Base-by-base conservation (phyloP, 2,888 invertebrate genomes). In the Ectobius pallidus region DNA sequence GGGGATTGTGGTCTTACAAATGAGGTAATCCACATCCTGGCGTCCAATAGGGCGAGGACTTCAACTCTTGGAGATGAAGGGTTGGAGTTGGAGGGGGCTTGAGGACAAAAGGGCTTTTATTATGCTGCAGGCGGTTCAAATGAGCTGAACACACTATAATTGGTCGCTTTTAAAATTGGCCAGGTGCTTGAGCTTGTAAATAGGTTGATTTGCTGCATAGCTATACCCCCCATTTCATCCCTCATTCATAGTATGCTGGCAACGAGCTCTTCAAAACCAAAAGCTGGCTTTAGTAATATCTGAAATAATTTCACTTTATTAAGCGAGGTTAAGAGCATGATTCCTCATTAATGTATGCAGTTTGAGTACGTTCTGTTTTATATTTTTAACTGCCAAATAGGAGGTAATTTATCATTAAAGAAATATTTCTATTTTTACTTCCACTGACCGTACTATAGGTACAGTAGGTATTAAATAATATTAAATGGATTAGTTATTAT, bases 131-230 rank as follows among this genome's bases (percentile, higher is more conserved):
- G 63, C 63, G 22, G 63, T 42, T 42, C 63, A 20, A 22, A 18
- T 20, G 22, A 55, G 27, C 25, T 42, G 27, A 9, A 39, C 14
- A 25, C 39, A 20, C 6, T 63, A 63, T 63, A 63, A 63, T 63
- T 63, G 63, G 63, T 63, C 42, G 63, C 63, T 25, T 63, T 63
- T 63, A 16, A 44, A 65, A 65, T 65, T 65, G 65, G 65, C 65
- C 65, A 65, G 65, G 65, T 65, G 65, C 65, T 65, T 46, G 34
- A 63, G 22, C 3, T 22, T 20, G 52, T 46, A 46, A 18, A 20
- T 46, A 18, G 46, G 18, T 46, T 46, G 46, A 46, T 46, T 46
- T 46, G 9, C 46, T n/a, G 11, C 1, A 20, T 1, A 46, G 46
- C 46, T 18, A 2, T n/a, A 20, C 46, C 0, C 46, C 2, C 18